These are phyloP conservation scores for Littorina saxatilis DNA, from an alignment of 1,140 invertebrate species.

Conservation along the genomic window DNA sequence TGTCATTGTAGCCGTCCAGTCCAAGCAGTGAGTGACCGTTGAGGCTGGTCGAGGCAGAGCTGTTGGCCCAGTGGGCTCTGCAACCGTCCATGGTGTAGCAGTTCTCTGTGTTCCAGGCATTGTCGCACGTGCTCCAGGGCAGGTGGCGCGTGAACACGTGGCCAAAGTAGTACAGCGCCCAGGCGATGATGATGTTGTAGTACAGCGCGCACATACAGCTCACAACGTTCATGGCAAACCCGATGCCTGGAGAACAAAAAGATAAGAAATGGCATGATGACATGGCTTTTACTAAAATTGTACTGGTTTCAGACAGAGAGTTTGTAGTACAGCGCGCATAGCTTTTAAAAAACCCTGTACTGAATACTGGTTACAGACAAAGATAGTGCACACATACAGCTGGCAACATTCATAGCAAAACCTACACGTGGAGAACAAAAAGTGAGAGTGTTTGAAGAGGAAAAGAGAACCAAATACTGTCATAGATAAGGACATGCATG, in stretches of 20 bases:
- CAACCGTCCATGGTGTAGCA: slow-evolving; percentile 57
- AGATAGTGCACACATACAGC: too few relatives aligned
- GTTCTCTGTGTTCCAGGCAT: slow-evolving; percentile 76
- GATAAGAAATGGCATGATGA: too few relatives aligned
- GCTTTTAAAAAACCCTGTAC: too few relatives aligned
- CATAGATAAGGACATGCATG: too few relatives aligned
- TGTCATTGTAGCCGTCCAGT: not conserved
- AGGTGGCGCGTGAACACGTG: slow-evolving; percentile 71
- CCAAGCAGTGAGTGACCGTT: not conserved
- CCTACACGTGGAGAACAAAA: too few relatives aligned
- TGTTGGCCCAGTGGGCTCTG: slow-evolving; percentile 12
- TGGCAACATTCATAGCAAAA: too few relatives aligned
- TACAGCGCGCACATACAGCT: slow-evolving; percentile 62
- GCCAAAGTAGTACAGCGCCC: slow-evolving; percentile 76
- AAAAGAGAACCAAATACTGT: too few relatives aligned
- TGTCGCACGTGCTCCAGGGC: slow-evolving; percentile 76
- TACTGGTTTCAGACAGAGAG: too few relatives aligned
- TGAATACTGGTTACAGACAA: too few relatives aligned
- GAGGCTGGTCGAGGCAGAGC: not conserved
- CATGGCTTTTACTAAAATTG: too few relatives aligned
- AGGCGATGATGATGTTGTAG: slow-evolving; percentile 78
- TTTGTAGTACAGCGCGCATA: not conserved
- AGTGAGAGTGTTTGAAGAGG: too few relatives aligned
- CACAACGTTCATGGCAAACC: slow-evolving; percentile 24
- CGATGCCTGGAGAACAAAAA: not conserved